Conservation (phyloP, 2,888 invertebrate species). For the Aleiodes alternator region DNA sequence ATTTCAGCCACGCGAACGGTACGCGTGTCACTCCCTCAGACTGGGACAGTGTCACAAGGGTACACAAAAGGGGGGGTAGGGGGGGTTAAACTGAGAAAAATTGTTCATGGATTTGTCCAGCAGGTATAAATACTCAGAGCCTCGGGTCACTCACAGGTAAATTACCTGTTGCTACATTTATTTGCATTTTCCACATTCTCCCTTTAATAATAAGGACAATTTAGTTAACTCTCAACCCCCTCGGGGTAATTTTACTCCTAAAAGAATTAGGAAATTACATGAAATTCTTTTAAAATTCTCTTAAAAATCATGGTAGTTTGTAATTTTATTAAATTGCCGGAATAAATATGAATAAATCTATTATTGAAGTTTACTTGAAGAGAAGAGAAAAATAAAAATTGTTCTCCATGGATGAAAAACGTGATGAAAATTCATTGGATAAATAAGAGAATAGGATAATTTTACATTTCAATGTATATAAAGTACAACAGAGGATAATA, state of each 20-base stretch:
- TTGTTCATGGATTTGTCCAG: constrained; percentile 4
- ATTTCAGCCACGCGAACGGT: constrained; percentile 46
- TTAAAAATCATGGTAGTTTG: background rate
- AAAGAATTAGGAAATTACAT: constrained; percentile 17
- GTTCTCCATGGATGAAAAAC: too few relatives aligned
- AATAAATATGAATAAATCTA: constrained; percentile 9
- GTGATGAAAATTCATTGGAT: too few relatives aligned
- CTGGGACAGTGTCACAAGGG: background rate
- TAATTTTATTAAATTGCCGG: background rate
- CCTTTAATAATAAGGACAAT: constrained; percentile 14
- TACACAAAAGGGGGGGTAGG: background rate
- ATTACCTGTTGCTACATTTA: constrained; percentile 56
- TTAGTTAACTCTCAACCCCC: constrained; percentile 22
- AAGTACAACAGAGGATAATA: constrained; percentile 6
- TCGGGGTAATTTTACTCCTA: constrained; percentile 1
- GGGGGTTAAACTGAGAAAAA: background rate
- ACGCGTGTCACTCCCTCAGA: constrained; percentile 30
- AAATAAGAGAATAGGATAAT: too few relatives aligned
- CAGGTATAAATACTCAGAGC: constrained; percentile 30
- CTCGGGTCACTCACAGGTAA: constrained; percentile 43
- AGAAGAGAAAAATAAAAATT: too few relatives aligned
- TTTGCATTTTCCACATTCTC: constrained; percentile 20
- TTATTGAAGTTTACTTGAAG: too few relatives aligned
- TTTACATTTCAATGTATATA: background rate
- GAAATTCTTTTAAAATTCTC: background rate